These are phyloP conservation scores for Montipora capricornis DNA, from an alignment of 64 coral and sea anemone genomes.

Conservation along the genomic window DNA sequence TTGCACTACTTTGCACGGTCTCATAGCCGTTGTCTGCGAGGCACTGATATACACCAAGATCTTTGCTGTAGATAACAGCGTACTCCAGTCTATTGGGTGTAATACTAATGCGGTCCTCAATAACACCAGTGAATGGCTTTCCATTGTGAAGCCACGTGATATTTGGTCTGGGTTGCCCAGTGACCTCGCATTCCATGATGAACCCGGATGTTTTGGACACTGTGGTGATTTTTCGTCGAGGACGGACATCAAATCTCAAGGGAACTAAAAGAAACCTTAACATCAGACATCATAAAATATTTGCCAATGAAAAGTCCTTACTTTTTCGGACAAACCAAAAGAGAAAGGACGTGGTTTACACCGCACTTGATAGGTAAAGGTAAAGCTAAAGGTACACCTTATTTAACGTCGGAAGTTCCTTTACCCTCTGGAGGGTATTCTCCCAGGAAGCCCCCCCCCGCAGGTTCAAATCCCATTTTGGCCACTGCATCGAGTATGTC, in stretches of 20 bases:
- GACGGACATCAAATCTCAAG: slow-evolving; percentile 64
- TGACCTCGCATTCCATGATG: slow-evolving; percentile 74
- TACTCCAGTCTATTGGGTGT: slow-evolving; percentile 52
- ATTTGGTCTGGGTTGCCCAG: slow-evolving; percentile 76
- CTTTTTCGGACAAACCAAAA: too few relatives aligned
- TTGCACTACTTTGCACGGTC: slow-evolving; percentile 79
- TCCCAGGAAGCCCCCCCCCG: too few relatives aligned
- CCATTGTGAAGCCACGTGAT: slow-evolving; percentile 91
- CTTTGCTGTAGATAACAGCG: slow-evolving; percentile 68
- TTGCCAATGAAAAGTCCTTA: too few relatives aligned
- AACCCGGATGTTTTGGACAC: slow-evolving; percentile 15
- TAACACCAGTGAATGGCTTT: background rate
- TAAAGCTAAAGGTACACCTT: too few relatives aligned
- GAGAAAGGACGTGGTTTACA: too few relatives aligned
- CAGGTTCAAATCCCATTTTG: too few relatives aligned
- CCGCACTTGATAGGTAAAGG: too few relatives aligned
- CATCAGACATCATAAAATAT: background rate
- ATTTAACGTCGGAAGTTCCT: too few relatives aligned
- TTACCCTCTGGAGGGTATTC: too few relatives aligned
- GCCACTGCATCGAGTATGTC: too few relatives aligned
- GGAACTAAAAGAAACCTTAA: slow-evolving; percentile 52
- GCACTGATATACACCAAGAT: slow-evolving; percentile 87
- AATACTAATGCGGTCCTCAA: slow-evolving; percentile 54
- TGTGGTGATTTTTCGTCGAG: slow-evolving; percentile 43
- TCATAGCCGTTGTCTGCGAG: slow-evolving; percentile 85